Conservation (phyloP, 2,113 vertebrate species). For the Aptenodytes patagonicus region DNA sequence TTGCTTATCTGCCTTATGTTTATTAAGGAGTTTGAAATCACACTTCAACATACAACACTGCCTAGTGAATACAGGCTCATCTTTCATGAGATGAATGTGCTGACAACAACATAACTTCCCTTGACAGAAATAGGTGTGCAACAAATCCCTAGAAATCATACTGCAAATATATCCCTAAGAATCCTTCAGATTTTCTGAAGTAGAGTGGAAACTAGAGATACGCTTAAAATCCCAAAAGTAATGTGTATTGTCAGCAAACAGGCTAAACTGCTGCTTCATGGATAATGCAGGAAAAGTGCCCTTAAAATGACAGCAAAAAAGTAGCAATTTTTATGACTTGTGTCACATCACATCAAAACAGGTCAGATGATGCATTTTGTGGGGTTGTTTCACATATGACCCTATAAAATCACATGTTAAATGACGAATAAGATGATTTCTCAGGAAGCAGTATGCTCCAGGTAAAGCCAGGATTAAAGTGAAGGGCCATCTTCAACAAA, state of each 20-base stretch:
- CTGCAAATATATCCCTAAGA: neutral
- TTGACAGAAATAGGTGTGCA: neutral
- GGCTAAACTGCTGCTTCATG: neutral
- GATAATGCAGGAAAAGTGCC: neutral
- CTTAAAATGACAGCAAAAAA: neutral
- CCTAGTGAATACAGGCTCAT: neutral
- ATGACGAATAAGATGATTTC: neutral
- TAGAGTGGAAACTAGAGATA: neutral
- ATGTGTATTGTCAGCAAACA: slow-evolving; percentile 25
- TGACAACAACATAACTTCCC: neutral
- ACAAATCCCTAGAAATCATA: slow-evolving; percentile 1
- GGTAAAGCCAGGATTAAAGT: neutral
- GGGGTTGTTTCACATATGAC: neutral
- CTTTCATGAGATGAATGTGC: neutral
- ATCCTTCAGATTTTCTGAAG: neutral
- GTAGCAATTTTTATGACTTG: neutral
- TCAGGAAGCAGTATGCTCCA: neutral
- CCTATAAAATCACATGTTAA: neutral
- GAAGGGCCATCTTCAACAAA: neutral
- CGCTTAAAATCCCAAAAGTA: neutral
- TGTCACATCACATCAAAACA: neutral
- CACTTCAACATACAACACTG: neutral
- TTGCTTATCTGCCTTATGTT: neutral
- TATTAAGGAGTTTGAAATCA: neutral
- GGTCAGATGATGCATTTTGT: neutral